Percentiles rank a stretch among this genome's conserved stretches.
phyloP scores from a whole-genome alignment of 1,140 invertebrate genomes.

The Aphaenogaster rudis region DNA sequence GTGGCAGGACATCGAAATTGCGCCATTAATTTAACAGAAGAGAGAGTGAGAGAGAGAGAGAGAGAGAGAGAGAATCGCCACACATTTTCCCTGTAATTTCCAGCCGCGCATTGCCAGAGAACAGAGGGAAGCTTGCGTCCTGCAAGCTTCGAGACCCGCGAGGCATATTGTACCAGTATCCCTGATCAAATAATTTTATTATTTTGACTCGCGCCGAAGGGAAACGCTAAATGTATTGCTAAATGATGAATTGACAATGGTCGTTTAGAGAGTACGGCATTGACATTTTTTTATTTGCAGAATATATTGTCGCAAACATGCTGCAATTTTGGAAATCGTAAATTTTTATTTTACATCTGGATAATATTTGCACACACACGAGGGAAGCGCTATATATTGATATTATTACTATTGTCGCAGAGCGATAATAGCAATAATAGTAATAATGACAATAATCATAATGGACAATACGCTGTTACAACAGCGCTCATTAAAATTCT shows the following conservation, averaged over 20 bases:
- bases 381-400: neutral
- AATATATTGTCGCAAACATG: neutral
- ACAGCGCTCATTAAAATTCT: neutral
- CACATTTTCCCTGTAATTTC: conserved; percentile 71
- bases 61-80: conserved; percentile 20
- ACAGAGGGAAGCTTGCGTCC: neutral
- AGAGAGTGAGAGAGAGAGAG: conserved; percentile 33
- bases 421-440: neutral
- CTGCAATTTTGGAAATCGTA: neutral
- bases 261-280: neutral
- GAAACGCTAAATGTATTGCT: conserved; percentile 13
- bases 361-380: neutral
- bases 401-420: neutral
- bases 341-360: conserved; percentile 20
- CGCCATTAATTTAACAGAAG: conserved; percentile 74
- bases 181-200: conserved; percentile 40
- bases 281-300: conserved; percentile 4
- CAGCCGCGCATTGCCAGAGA: conserved; percentile 8
- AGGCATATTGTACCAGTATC: neutral
- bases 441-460: neutral
- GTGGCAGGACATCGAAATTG: conserved; percentile 67
- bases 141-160: neutral
- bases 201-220: neutral
- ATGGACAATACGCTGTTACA: neutral
- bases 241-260: conserved; percentile 15